Conservation (phyloP, 2,113 vertebrate species). For the Arizona elegans region DNA sequence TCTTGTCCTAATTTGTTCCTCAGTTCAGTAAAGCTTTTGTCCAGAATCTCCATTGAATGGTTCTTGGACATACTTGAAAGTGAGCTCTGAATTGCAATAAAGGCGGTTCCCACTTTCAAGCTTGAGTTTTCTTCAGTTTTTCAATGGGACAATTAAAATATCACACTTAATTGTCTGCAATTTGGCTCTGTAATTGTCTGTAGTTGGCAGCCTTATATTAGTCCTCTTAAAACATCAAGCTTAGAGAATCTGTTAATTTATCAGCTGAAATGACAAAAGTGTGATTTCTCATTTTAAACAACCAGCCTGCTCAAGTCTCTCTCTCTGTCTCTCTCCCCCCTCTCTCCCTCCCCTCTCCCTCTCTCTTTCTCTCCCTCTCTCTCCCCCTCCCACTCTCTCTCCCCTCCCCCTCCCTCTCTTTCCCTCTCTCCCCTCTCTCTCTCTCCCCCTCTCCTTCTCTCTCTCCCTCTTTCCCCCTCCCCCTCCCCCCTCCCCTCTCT, state of each 20-base stretch:
- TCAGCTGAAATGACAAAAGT: slow-evolving; percentile 1
- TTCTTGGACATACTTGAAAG: slow-evolving; percentile 26
- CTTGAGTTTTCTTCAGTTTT: slow-evolving; percentile 15
- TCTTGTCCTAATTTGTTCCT: slow-evolving; percentile 10
- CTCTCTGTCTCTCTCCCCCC: neutral
- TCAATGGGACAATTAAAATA: slow-evolving; percentile 23
- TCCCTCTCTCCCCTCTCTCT: too few relatives aligned
- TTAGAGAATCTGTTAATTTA: slow-evolving; percentile 24
- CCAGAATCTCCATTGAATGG: neutral
- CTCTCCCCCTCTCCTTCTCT: too few relatives aligned
- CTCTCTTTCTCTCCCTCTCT: too few relatives aligned
- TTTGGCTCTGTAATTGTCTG: slow-evolving; percentile 6
- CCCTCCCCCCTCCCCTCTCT: too few relatives aligned
- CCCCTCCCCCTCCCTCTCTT: too few relatives aligned
- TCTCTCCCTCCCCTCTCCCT: too few relatives aligned
- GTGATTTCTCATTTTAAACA: slow-evolving; percentile 5
- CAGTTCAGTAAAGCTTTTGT: slow-evolving; percentile 23
- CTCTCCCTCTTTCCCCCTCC: neutral
- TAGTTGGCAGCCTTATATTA: slow-evolving; percentile 24
- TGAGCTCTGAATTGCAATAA: slow-evolving; percentile 2
- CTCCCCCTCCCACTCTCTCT: neutral
- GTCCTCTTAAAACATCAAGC: slow-evolving; percentile 1
- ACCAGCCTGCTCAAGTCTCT: neutral
- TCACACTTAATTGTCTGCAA: slow-evolving; percentile 30
- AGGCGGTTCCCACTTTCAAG: neutral